phyloP scores from a whole-genome alignment of 2,888 invertebrate genomes.

The Netelia virgata region DNA sequence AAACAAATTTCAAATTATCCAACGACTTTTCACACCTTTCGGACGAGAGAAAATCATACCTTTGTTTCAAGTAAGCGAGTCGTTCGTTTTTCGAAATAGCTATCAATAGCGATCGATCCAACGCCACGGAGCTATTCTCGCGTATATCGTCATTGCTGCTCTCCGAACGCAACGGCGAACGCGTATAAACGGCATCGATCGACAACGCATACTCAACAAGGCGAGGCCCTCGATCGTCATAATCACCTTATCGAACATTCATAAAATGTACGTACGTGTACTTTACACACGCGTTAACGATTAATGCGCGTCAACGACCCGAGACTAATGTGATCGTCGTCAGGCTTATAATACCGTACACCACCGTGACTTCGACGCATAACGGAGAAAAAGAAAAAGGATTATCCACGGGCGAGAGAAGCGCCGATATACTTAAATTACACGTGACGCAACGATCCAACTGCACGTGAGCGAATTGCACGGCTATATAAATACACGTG shows the following conservation, averaged over 20 bases:
- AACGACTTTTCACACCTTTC: background rate
- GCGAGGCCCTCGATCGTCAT: conserved; percentile 2
- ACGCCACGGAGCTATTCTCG: background rate
- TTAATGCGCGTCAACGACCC: conserved; percentile 34
- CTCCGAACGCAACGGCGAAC: background rate
- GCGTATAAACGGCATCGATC: background rate
- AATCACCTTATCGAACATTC: conserved; percentile 18
- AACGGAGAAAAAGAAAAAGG: conserved; percentile 7
- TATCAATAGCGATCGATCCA: background rate
- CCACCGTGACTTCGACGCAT: conserved; percentile 24
- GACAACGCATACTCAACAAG: background rate
- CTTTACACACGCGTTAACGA: background rate
- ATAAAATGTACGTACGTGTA: background rate
- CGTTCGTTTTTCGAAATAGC: background rate
- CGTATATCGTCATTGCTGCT: conserved; percentile 7
- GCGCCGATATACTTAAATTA: conserved; percentile 48
- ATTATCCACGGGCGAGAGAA: conserved; percentile 32
- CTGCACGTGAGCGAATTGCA: conserved; percentile 26
- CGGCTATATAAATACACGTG: conserved; percentile 16
- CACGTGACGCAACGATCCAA: conserved; percentile 58
- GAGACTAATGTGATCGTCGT: conserved; percentile 23
- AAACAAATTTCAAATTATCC: too few relatives aligned
- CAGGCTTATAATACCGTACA: background rate
- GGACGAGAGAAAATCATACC: background rate
- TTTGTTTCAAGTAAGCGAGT: background rate